Evolutionary conservation across 92 coral and sea anemone genomes (phyloP), one percentile per base, ranked within the genome.

Genomic region (Porites evermanni): DNA sequence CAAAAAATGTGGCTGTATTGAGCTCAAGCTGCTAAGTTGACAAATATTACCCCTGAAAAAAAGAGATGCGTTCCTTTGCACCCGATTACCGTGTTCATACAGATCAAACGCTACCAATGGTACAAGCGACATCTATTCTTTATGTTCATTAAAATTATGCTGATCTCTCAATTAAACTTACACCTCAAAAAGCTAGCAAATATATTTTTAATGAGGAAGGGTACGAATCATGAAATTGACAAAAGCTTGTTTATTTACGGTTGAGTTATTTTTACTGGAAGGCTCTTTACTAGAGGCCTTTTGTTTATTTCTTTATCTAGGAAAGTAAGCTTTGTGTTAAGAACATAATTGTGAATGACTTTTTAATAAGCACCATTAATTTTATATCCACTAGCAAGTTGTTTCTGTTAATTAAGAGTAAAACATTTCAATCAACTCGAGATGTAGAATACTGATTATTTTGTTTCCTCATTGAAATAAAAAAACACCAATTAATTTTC

Each of bases 1-100:
- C 86, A 32, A 44, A 58, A 70, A 44, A 80, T 80, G 69, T 80
- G 47, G 69, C 67, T 80, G 76, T 70, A 58, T 81, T 71, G 78
- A 19, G 0, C 20, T 16, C 14, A 44, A 16, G 50, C 19, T 12
- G 68, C 64, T 1, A 20, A 38, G 44, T 18, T 61, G 4, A 29
- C 58, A 2, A 79, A 64, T 78, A 78, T 78, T 58, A 64, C 18
- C 83, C 26, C 4, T 53, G 17, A 24, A 51, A 21, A 38, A 74
- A 14, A 23, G 32, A 81, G 29, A 17, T 60, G 70, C 53, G 71
- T 51, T 23, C 67, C 58, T 58, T 18, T 59, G 69, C 58, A 38
- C n/a, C 47, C 47, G 47, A 8, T 16, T 29, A 50, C 68, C 44
- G 21, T 64, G 47, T 23, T 18, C 11, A 52, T 20, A 16, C 11